These are phyloP conservation scores for Chascanopsetta lugubris DNA, from an alignment of 2,113 vertebrate species.

Conservation along the genomic window DNA sequence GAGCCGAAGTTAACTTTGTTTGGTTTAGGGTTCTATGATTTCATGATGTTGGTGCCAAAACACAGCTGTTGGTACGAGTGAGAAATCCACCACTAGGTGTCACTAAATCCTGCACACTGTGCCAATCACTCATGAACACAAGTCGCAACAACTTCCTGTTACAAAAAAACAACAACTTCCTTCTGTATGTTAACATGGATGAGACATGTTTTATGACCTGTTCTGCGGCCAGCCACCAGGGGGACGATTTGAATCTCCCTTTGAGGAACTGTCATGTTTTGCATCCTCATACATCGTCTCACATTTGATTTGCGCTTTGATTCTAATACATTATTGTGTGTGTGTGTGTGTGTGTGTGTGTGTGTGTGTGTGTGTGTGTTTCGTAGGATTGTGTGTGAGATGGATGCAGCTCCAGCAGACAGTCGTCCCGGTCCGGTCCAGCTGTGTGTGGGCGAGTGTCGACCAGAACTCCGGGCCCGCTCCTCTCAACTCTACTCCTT, in stretches of 20 bases:
- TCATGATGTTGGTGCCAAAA: too few relatives aligned
- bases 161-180: too few relatives aligned
- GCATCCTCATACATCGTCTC: neutral
- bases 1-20: too few relatives aligned
- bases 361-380: too few relatives aligned
- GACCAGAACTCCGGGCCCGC: slow-evolving; percentile 90
- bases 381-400: slow-evolving; percentile 95
- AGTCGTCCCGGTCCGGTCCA: slow-evolving; percentile 88
- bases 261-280: neutral
- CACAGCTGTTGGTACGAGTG: too few relatives aligned
- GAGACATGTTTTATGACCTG: neutral
- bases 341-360: too few relatives aligned
- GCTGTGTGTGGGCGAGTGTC: slow-evolving; percentile 94
- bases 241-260: neutral
- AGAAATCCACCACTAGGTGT: too few relatives aligned
- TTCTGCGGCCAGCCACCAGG: neutral
- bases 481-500: slow-evolving; percentile 92
- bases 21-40: too few relatives aligned
- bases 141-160: too few relatives aligned
- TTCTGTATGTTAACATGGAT: neutral
- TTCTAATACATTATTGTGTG: neutral
- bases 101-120: too few relatives aligned
- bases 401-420: slow-evolving; percentile 85
- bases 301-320: neutral
- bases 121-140: too few relatives aligned